phyloP scores from a whole-genome alignment of 2,888 invertebrate genomes.

The Isoperla grammatica region DNA sequence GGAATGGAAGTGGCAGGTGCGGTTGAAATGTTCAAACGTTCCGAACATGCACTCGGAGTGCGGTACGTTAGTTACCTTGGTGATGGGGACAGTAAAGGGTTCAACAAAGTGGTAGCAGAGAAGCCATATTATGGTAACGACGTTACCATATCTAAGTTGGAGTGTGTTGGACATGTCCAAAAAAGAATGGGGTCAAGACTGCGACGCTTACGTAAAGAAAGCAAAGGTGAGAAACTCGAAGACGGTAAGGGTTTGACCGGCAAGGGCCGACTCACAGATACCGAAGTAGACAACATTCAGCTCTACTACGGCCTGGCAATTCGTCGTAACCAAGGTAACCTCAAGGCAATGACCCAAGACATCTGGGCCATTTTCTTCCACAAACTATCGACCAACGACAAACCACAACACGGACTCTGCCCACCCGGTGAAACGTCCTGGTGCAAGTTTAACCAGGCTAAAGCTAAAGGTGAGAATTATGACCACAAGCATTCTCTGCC shows the following conservation, averaged over 20 bases:
- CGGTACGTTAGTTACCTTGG: constrained; percentile 1
- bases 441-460: constrained; percentile 8
- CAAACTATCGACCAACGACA: neutral
- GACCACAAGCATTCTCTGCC: too few relatives aligned
- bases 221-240: neutral
- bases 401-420: neutral
- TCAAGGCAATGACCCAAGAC: neutral
- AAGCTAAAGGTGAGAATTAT: too few relatives aligned
- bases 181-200: constrained; percentile 19
- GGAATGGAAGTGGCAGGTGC: too few relatives aligned
- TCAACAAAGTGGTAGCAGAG: neutral
- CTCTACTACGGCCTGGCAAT: constrained; percentile 14
- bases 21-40: neutral
- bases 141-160: constrained; percentile 2
- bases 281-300: constrained; percentile 2
- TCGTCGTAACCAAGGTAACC: neutral
- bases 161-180: constrained; percentile 21
- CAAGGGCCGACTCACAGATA: neutral
- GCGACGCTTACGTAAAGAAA: neutral
- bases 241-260: constrained; percentile 1
- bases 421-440: neutral
- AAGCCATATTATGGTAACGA: constrained; percentile 19
- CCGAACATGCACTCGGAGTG: neutral
- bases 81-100: constrained; percentile 17
- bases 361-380: constrained; percentile 14